Base-by-base conservation (phyloP, 2,113 vertebrate genomes). In the Lipotes vexillifer region DNA sequence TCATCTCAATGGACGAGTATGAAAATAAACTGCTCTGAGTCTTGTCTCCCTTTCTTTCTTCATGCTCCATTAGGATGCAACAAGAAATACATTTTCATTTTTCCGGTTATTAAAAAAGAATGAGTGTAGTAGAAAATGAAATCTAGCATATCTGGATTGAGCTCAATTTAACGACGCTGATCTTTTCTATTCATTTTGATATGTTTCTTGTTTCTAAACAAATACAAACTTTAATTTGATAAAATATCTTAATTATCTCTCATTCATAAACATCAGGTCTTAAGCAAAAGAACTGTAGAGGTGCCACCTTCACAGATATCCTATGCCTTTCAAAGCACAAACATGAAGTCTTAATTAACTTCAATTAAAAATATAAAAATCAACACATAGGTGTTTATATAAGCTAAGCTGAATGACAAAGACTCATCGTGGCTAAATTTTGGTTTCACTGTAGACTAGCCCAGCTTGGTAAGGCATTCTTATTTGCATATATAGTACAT, bases 41-140 rank as follows among this genome's bases (percentile, higher is more conserved):
- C 57, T 77, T 61, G 13, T 81, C 74, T 93, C 23, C 36, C 36
- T 93, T 89, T 81, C 25, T 77, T 90, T 49, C 68, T 96, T 90
- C 75, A 92, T 81, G 49, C 55, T 44, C n/a, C 55, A 90, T 88
- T 93, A 96, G 18, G n/a, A 81, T 71, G 38, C 74, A 92, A 68
- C 2, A 83, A n/a, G 63, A 96, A 91, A 93, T 59, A 49, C 38
- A 86, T 72, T 95, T 93, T 95, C 72, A 88, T 80, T 96, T 93
- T 90, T 91, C 83, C 77, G n/a, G 36, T 41, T 77, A 95, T 95
- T 97, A 97, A 77, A 93, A 36, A 93, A 74, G 38, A 89, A 74
- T 66, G 36, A 90, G 10, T 41, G 11, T 44, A 25, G 57, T 44
- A 93, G 59, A 96, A 95, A 78, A 63, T 90, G 52, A 96, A 88